Evolutionary conservation across 2,888 invertebrate genomes (phyloP), one percentile per base, ranked within the genome.

Genomic region (Frankliniella intonsa): DNA sequence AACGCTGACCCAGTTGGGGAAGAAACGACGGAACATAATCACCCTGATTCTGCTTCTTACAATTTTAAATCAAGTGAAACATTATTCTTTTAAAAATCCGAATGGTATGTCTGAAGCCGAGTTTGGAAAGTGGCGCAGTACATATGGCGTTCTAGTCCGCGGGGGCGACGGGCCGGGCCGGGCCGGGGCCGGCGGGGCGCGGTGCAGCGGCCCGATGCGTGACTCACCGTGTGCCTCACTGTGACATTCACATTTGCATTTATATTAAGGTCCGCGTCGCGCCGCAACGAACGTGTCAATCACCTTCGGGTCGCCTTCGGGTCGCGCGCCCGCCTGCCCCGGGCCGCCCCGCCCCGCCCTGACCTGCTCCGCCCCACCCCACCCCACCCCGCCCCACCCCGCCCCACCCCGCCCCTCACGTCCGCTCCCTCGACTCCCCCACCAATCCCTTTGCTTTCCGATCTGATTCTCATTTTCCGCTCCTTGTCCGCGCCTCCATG

Each of bases 231-330:
- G 69, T 10, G 69, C 22, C 69, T 76, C 69, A 25, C 69, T 22
- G 69, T 76, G 69, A 76, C 69, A 76, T 25, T 8, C 22, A 25
- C 69, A 76, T 76, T 76, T 76, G 69, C 69, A 76, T 76, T 76
- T 76, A 76, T 76, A 76, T 76, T 76, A 76, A 76, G 69, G 69
- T 76, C 69, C 69, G 22, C 22, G 22, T 22, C 22, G 62, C n/a
- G 12, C 19, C 62, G 62, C 19, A 17, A 17, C 14, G 11, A 62
- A 62, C 69, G 69, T 76, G 69, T 76, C 69, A 76, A 76, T 76
- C 69, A 76, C 69, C 69, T 76, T 25, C 25, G 10, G 55, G 19
- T 55, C 17, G 55, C 14, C 55, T 55, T 19, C 55, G 38, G 38
- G 62, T 22, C 69, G 69, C 69, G 11, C 69, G 69, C 69, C 14